These are phyloP conservation scores for Xiphias gladius DNA, from an alignment of 2,113 vertebrate genomes.

Conservation along the genomic window DNA sequence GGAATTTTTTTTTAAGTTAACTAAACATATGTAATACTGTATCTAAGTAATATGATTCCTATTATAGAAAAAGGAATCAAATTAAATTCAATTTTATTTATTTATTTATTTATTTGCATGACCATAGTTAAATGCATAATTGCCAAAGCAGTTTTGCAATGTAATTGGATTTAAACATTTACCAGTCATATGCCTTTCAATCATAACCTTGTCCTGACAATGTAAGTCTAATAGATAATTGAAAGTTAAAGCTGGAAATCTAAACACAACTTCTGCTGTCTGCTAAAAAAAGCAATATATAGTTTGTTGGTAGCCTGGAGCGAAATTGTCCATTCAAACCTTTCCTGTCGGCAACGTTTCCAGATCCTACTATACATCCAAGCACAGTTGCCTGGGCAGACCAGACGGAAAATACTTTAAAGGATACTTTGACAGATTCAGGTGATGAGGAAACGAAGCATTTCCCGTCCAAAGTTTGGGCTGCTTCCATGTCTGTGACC, in stretches of 20 bases:
- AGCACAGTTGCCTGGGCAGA: not conserved
- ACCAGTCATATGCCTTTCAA: not conserved
- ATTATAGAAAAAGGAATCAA: too few species aligned
- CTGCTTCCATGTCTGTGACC: conserved; percentile 70
- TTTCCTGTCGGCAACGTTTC: not conserved
- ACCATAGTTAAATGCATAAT: not conserved
- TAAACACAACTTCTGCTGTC: not conserved
- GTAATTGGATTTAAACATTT: not conserved
- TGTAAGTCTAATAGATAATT: not conserved
- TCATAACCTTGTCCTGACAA: not conserved
- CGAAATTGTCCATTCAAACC: not conserved
- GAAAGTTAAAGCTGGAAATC: not conserved
- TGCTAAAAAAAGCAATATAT: too few species aligned
- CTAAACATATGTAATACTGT: not conserved
- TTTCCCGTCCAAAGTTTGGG: conserved; percentile 23
- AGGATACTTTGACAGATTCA: not conserved
- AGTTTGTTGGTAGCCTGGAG: not conserved
- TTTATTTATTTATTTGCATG: not conserved
- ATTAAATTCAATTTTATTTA: not conserved
- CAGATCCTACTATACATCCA: not conserved
- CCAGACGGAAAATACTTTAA: not conserved
- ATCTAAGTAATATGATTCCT: not conserved
- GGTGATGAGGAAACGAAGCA: conserved; percentile 8
- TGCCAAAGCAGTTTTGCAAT: not conserved
- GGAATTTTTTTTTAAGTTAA: too few species aligned